Percentiles rank a stretch among this genome's conserved stretches.
These are phyloP conservation scores for Panagrolaimus sp. DNA, from an alignment of 1,140 invertebrate genomes.

Conservation along the genomic window DNA sequence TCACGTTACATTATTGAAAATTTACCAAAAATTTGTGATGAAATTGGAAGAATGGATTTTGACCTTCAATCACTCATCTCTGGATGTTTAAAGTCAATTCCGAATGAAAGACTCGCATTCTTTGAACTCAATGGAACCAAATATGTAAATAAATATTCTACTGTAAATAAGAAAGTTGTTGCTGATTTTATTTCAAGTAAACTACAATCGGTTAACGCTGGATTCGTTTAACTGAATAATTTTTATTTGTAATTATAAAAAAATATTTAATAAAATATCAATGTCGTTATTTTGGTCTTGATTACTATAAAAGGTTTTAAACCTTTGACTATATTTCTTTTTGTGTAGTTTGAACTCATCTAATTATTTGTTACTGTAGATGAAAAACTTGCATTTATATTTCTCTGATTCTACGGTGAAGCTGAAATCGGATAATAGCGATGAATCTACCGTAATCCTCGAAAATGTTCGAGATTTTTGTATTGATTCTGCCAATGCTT, in stretches of 20 bases:
- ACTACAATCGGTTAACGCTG: too few relatives aligned
- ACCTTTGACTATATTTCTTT: too few relatives aligned
- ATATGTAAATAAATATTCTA: too few relatives aligned
- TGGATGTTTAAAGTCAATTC: not conserved
- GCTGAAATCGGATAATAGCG: too few relatives aligned
- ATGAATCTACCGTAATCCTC: not conserved
- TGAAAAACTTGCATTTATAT: conserved; percentile 9
- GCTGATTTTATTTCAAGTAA: too few relatives aligned
- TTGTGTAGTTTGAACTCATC: too few relatives aligned
- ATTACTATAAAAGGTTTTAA: too few relatives aligned
- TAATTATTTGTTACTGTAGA: not conserved
- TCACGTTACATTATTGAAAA: not conserved
- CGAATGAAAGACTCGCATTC: not conserved
- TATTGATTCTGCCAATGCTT: not conserved
- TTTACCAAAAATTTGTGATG: not conserved
- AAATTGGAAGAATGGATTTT: not conserved
- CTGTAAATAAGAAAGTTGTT: too few relatives aligned
- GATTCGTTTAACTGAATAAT: too few relatives aligned
- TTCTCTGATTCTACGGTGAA: not conserved
- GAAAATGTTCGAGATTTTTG: not conserved
- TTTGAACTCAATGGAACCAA: too few relatives aligned
- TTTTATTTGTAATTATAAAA: not conserved
- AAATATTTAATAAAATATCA: too few relatives aligned
- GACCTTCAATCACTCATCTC: not conserved
- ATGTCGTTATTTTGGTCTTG: too few relatives aligned